Evolutionary conservation across 2,888 invertebrate genomes (phyloP).

Genomic region (Melinopterus prodromus): DNA sequence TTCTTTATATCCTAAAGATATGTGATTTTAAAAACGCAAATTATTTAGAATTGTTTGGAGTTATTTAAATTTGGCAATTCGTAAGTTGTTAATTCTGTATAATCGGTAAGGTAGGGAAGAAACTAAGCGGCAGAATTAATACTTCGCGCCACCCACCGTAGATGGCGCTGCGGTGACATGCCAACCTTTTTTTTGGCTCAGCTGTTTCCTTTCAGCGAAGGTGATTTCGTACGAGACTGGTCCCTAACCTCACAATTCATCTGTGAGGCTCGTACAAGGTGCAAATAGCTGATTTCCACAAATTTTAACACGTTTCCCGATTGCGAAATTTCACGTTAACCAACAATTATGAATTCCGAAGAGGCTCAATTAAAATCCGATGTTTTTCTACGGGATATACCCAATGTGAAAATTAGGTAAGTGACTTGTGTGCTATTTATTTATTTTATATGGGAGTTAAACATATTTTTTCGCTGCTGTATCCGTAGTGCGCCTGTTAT

Average conservation of each 20-base stretch:
- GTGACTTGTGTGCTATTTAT: neutral
- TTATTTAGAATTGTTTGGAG: no score
- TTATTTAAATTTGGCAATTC: no score
- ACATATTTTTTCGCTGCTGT: neutral
- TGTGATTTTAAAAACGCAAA: no score
- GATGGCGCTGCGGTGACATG: no score
- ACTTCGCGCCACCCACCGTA: no score
- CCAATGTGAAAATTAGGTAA: constrained; percentile 69
- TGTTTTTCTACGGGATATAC: constrained; percentile 70
- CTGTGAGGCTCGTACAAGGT: neutral
- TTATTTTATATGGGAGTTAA: no score
- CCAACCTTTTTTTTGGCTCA: neutral
- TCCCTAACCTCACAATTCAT: neutral
- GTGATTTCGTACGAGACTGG: neutral
- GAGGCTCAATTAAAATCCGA: constrained; percentile 58
- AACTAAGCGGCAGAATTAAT: no score
- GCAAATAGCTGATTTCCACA: neutral
- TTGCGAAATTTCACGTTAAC: neutral
- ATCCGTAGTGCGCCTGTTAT: constrained; percentile 32
- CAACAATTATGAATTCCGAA: constrained; percentile 44
- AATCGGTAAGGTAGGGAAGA: no score
- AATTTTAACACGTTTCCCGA: neutral
- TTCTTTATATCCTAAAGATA: no score
- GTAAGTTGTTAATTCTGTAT: no score
- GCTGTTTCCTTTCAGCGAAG: neutral